These are phyloP conservation scores for Leptodactylus fallax DNA, from an alignment of 2,797 vertebrate species.

Conservation along the genomic window DNA sequence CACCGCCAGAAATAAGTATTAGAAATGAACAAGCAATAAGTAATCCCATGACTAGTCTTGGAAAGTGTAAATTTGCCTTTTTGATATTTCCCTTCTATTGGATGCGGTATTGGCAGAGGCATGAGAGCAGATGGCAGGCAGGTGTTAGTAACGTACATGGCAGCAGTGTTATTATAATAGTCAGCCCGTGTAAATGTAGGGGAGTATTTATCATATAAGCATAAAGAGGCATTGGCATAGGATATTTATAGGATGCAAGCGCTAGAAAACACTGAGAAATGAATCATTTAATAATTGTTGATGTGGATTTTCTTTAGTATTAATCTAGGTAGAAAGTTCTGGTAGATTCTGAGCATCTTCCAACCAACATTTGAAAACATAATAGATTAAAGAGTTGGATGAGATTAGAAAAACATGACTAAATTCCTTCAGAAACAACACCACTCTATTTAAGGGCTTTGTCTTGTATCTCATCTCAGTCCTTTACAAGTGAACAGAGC, in stretches of 20 bases:
- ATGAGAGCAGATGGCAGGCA: conserved; percentile 22
- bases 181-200: not conserved
- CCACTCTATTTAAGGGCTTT: not conserved
- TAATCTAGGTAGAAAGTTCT: not conserved
- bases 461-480: not conserved
- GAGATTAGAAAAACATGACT: not conserved
- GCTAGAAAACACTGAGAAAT: not conserved
- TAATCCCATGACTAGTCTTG: not conserved
- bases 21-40: not conserved
- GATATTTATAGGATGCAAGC: not conserved
- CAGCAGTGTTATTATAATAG: not conserved
- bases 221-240: conserved; percentile 2
- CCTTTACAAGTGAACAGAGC: too few species aligned
- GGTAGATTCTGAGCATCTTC: not conserved
- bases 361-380: not conserved
- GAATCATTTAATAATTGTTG: not conserved
- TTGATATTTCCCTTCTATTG: not conserved
- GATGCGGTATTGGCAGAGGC: not conserved
- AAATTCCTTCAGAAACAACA: not conserved
- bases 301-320: not conserved
- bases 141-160: not conserved
- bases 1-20: not conserved
- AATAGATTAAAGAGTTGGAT: not conserved
- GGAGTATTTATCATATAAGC: not conserved
- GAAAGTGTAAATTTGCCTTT: not conserved